A percentile compares a stretch with the other conserved stretches of the same genome.
These are phyloP conservation scores for Panopea generosa DNA, from an alignment of 2,888 invertebrate genomes.

Conservation along the genomic window DNA sequence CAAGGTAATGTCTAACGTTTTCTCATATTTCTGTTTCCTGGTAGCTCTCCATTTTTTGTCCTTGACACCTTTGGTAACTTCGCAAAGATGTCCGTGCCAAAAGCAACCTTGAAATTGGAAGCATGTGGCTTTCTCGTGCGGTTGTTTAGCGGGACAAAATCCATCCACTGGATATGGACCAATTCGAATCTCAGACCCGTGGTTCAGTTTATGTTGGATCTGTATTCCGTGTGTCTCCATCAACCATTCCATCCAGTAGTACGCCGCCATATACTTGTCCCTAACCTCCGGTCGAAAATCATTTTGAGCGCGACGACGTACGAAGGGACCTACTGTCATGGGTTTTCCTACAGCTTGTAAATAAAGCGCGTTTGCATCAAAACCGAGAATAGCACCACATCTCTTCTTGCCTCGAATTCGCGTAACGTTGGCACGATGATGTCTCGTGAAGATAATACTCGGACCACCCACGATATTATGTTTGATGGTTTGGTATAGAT, in stretches of 20 bases:
- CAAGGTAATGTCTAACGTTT: slow-evolving; percentile 20
- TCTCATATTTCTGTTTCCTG: slow-evolving; percentile 10
- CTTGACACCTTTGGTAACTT: slow-evolving; percentile 24
- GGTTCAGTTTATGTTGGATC: slow-evolving; percentile 39
- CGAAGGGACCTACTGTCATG: slow-evolving; percentile 53
- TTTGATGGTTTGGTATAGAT: slow-evolving; percentile 57
- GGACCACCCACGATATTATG: slow-evolving; percentile 48
- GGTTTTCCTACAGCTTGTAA: slow-evolving; percentile 46
- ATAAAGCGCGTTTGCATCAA: slow-evolving; percentile 60
- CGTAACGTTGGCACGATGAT: slow-evolving; percentile 31
- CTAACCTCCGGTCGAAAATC: slow-evolving; percentile 51
- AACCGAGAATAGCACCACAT: slow-evolving; percentile 46
- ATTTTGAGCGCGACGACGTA: slow-evolving; percentile 33
- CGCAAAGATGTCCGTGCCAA: slow-evolving; percentile 45
- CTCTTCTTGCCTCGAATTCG: slow-evolving; percentile 33
- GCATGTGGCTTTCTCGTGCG: slow-evolving; percentile 20
- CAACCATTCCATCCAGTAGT: slow-evolving; percentile 52
- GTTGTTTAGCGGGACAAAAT: slow-evolving; percentile 5
- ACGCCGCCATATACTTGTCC: slow-evolving; percentile 42
- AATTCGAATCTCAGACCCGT: slow-evolving; percentile 27
- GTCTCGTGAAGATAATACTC: slow-evolving; percentile 41
- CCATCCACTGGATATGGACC: slow-evolving; percentile 50
- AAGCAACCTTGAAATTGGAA: slow-evolving; percentile 58
- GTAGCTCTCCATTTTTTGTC: slow-evolving; percentile 15
- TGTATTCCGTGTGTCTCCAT: slow-evolving; percentile 2